Percentiles rank a stretch among this genome's conserved stretches.
These are phyloP conservation scores for Sebastes baramenuke DNA, from an alignment of 2,797 vertebrate genomes.

Conservation along the genomic window DNA sequence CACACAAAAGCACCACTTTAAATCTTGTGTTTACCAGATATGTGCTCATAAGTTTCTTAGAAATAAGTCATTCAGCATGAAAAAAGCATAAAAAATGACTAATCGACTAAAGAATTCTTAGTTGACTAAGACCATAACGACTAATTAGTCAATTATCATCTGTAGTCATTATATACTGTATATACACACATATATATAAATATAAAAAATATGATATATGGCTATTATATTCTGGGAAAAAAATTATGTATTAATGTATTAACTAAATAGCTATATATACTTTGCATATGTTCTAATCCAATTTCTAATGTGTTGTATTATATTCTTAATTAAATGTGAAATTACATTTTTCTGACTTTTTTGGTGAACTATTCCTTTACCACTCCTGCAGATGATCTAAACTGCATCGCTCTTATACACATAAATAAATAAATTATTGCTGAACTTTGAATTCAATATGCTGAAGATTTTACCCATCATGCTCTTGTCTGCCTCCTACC, in stretches of 20 bases:
- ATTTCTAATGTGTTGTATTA: neutral
- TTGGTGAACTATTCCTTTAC: neutral
- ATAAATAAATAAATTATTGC: too few species aligned
- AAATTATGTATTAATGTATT: neutral
- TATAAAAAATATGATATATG: neutral
- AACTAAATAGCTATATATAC: neutral
- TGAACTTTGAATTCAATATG: neutral
- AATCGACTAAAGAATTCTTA: too few species aligned
- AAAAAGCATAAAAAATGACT: too few species aligned
- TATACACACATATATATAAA: neutral
- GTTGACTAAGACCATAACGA: too few species aligned
- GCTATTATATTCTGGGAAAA: neutral
- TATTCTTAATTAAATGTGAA: neutral
- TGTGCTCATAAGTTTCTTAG: too few species aligned
- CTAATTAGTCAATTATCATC: too few species aligned
- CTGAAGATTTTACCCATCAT: neutral
- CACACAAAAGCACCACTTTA: too few species aligned
- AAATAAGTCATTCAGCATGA: too few species aligned
- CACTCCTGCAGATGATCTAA: neutral
- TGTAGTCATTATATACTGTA: neutral
- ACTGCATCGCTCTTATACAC: neutral
- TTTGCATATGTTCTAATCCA: neutral
- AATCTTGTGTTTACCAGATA: too few species aligned
- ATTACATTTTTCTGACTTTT: neutral
- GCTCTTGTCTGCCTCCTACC: neutral